A percentile compares a stretch with the other conserved stretches of the same genome.
These are phyloP conservation scores for Puffinus mauretanicus DNA, from an alignment of 2,113 vertebrate species.

Conservation along the genomic window DNA sequence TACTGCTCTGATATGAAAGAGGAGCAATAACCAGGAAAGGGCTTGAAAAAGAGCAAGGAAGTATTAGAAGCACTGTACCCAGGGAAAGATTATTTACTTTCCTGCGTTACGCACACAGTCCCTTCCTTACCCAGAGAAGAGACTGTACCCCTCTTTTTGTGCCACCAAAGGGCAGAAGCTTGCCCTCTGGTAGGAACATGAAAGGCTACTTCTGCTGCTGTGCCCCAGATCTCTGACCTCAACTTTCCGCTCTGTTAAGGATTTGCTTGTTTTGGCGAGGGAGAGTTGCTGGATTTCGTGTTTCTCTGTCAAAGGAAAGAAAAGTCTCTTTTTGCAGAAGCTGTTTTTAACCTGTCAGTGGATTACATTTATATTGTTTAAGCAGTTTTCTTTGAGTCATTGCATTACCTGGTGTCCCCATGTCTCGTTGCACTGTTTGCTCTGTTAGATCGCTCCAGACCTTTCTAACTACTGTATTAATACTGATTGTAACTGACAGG, in stretches of 20 bases:
- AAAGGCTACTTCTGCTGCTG: not conserved
- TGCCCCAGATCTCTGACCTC: not conserved
- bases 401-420: not conserved
- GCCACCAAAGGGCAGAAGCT: not conserved
- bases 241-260: not conserved
- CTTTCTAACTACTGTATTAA: not conserved
- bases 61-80: not conserved
- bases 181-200: not conserved
- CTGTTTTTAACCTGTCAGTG: not conserved
- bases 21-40: not conserved
- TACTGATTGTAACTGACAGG: not conserved
- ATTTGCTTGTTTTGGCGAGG: not conserved
- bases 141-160: not conserved
- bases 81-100: not conserved
- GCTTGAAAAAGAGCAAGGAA: not conserved
- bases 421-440: not conserved
- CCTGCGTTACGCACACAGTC: not conserved
- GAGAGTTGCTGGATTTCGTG: not conserved
- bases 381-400: not conserved
- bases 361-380: not conserved
- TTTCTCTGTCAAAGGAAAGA: not conserved
- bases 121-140: not conserved
- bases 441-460: not conserved
- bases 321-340: not conserved
- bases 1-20: not conserved